Base-by-base conservation (phyloP, 2,113 vertebrate genomes). In the Poeciliopsis prolifica region DNA sequence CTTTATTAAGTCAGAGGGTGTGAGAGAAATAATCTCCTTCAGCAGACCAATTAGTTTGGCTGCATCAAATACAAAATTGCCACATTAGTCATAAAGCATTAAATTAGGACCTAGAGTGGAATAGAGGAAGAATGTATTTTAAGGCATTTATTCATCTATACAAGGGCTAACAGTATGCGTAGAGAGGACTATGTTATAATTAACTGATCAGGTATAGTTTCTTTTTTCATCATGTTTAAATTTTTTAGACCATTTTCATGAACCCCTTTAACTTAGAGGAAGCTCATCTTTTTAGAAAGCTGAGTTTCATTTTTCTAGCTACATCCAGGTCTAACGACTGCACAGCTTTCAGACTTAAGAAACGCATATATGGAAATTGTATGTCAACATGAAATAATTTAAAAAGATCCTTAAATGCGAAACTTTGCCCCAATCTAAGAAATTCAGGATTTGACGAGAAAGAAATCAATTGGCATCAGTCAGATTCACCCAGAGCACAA, bases 1-100 rank as follows among this genome's bases (percentile, higher is more conserved):
- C 60, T 76, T 76, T 87, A 77, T 79, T 64, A 89, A 82, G 83
- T 83, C 76, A 61, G 54, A 74, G 72, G 86, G 61, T 65, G 40
- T 77, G 63, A 66, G 74, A 73, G 79, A 81, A 86, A 86, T 73
- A 80, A 80, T 82, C 79, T 83, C 35, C 75, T 80, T 76, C 13
- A 64, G 70, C 72, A 74, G 69, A 13, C 12, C 37, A 86, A 78
- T 87, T 81, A 80, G 70, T 83, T 82, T 74, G 65, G 51, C 60
- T 81, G 70, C 81, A 85, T 79, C 63, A 79, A 78, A 83, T 51
- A 64, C 51, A 78, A 90, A 37, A 81, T 68, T 67, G 61, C 37
- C 80, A 65, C 48, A 64, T 91, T 89, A 54, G 19, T 54, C 51
- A 24, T 58, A 58, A 58, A 58, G 51, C 8, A n/a, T 24, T n/a